phyloP scores from a whole-genome alignment of 2,888 invertebrate genomes.

The Leucophora obtusa region DNA sequence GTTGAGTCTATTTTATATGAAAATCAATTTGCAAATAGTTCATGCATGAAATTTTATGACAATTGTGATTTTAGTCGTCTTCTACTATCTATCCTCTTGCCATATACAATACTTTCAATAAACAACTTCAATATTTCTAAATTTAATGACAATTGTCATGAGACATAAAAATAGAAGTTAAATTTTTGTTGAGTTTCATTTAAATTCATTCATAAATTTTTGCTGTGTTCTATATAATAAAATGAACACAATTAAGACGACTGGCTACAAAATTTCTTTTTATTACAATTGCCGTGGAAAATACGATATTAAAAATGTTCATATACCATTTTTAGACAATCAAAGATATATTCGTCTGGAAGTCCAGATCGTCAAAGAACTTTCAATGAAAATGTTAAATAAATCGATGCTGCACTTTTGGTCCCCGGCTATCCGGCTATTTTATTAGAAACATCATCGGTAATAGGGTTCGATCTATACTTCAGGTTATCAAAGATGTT shows the following conservation, averaged over 20 bases:
- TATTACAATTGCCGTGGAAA: too few relatives aligned
- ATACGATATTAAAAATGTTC: too few relatives aligned
- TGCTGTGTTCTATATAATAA: constrained; percentile 19
- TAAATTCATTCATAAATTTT: constrained; percentile 50
- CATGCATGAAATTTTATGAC: constrained; percentile 67
- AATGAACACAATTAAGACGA: not conserved
- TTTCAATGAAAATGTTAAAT: too few relatives aligned
- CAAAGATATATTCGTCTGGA: too few relatives aligned
- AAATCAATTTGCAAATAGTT: constrained; percentile 68
- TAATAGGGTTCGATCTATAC: too few relatives aligned
- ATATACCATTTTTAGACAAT: too few relatives aligned
- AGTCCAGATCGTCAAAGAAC: too few relatives aligned
- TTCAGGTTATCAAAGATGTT: too few relatives aligned
- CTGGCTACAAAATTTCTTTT: not conserved
- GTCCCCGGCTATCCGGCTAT: too few relatives aligned
- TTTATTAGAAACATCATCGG: too few relatives aligned
- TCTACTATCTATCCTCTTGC: constrained; percentile 8
- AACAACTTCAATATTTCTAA: constrained; percentile 38
- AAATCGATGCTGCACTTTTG: too few relatives aligned
- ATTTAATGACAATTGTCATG: constrained; percentile 59
- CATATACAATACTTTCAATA: not conserved
- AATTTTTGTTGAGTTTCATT: constrained; percentile 25
- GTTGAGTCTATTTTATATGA: constrained; percentile 41
- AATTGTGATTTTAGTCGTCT: constrained; percentile 59
- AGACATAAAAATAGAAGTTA: constrained; percentile 31